These are phyloP conservation scores for Lypha dubia DNA, from an alignment of 2,888 invertebrate species.

Conservation along the genomic window DNA sequence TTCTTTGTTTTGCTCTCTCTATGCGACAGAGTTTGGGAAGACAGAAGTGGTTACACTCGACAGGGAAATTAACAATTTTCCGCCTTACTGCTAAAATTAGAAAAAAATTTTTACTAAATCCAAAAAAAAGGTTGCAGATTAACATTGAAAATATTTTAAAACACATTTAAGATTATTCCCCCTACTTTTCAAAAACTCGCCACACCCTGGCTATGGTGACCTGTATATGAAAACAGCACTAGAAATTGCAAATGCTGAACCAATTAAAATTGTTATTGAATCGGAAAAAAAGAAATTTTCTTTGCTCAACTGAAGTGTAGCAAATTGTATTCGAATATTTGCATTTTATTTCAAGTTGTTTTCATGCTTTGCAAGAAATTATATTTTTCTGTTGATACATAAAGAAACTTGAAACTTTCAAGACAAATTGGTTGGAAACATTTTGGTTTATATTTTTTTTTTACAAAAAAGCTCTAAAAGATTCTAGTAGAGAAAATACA, in stretches of 20 bases:
- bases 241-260: slow-evolving; percentile 39
- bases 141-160: too few relatives aligned
- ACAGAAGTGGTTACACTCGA: background rate
- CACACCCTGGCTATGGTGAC: background rate
- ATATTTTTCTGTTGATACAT: slow-evolving; percentile 7
- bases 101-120: background rate
- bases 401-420: slow-evolving; percentile 29
- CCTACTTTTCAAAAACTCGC: too few relatives aligned
- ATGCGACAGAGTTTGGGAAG: background rate
- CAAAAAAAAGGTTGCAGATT: too few relatives aligned
- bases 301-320: slow-evolving; percentile 44
- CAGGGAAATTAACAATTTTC: background rate
- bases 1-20: background rate
- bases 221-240: background rate
- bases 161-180: too few relatives aligned
- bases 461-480: background rate
- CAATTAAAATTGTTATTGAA: slow-evolving; percentile 67
- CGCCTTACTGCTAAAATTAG: background rate
- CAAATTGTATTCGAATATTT: slow-evolving; percentile 12
- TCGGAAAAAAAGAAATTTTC: slow-evolving; percentile 18
- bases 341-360: slow-evolving; percentile 1
- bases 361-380: background rate
- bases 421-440: slow-evolving; percentile 31
- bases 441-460: slow-evolving; percentile 8
- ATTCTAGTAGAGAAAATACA: background rate